Evolutionary conservation across 2,797 vertebrate genomes (phyloP), one percentile per base, ranked within the genome.

Genomic region (Takifugu rubripes): DNA sequence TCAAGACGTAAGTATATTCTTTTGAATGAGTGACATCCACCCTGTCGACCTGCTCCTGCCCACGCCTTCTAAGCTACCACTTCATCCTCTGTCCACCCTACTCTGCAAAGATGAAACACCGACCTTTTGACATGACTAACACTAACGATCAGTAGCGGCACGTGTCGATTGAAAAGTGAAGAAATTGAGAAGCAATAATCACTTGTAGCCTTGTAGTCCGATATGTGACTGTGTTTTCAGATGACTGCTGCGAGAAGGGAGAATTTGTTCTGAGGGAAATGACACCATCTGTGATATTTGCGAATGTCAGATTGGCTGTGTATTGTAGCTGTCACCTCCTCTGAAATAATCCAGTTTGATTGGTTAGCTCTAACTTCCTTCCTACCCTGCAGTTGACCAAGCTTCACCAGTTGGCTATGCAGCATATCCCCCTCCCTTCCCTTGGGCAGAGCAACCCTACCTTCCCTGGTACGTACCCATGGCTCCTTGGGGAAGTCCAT

Each of bases 331-430:
- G 86, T 94, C 90, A 87, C 81, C 93, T 93, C 93, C 92, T 94
- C 91, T 94, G 92, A 94, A 93, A 94, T 96, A 94, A 96, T 94
- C 93, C 93, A 91, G 89, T 94, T 93, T 95, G 93, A 95, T 95
- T 94, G 94, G 94, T 93, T 96, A 96, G 94, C 91, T 96, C 94
- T 97, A 95, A 96, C 94, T 92, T 94, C 95, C 94, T 95, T 96
- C 94, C 94, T 95, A 92, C 94, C 94, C 94, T 93, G 94, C 95
- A 97, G 95, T 95, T 96, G 93, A 96, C 94, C 94, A 97, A 96
- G 95, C 95, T 97, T 95, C 95, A 97, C 93, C 95, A 97, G 94
- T 95, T 97, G 95, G 95, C 95, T 96, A 94, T 97, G 94, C 95
- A 96, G 94, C 94, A 97, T 95, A 91, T 94, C 90, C 94, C 95